Evolutionary conservation across 2,113 vertebrate genomes (phyloP).

Genomic region (Charadrius vociferus): DNA sequence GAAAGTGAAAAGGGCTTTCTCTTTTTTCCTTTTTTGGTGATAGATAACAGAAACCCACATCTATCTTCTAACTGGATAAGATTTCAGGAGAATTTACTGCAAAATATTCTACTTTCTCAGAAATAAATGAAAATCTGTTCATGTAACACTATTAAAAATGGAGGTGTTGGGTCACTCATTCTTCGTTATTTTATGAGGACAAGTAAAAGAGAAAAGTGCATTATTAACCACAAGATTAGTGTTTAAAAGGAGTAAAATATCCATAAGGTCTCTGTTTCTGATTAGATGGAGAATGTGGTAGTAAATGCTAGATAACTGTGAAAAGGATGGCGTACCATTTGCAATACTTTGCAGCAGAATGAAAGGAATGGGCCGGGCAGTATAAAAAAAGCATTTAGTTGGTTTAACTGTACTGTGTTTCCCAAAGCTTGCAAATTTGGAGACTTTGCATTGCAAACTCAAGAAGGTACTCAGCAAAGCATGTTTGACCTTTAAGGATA

Average conservation of each 20-base stretch:
- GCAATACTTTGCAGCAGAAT: neutral
- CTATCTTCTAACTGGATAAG: neutral
- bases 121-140: neutral
- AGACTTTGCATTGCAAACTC: constrained; percentile 11
- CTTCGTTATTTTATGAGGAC: neutral
- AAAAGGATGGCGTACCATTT: neutral
- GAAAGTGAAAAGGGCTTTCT: neutral
- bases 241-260: neutral
- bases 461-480: neutral
- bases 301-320: neutral
- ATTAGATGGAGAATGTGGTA: neutral
- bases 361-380: neutral
- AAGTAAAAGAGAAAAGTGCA: neutral
- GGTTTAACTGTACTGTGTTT: constrained; percentile 18
- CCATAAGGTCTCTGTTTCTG: neutral
- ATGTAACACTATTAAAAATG: neutral
- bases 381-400: neutral
- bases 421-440: neutral
- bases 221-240: neutral
- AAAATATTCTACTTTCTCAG: neutral
- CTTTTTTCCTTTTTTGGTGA: neutral
- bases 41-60: neutral
- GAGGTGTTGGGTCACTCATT: neutral
- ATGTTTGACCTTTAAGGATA: neutral
- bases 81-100: neutral